Evolutionary conservation across 2,888 invertebrate genomes (phyloP), one percentile per base, ranked within the genome.

Genomic region (Xestia xanthographa): DNA sequence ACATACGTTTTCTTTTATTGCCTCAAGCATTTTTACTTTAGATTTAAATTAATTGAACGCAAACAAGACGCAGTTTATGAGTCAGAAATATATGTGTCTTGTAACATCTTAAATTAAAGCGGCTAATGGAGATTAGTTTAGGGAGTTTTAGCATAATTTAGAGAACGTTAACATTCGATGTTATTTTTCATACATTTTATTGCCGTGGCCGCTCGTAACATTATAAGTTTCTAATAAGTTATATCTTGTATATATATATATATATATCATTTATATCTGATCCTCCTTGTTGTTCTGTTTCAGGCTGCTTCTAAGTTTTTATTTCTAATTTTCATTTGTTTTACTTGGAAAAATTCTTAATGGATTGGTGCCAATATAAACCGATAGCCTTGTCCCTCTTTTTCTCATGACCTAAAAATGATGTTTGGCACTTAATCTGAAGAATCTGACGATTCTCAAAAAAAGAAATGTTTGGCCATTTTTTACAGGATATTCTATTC

Each of bases 31-130:
- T 95, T 93, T 93, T 92, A 94, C 93, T 94, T 92, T 87, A 92
- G 88, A 93, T 95, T 94, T 93, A 93, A 94, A 95, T 95, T 95
- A 95, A 95, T 95, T 94, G 92, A 95, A 92, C 91, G 92, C 94
- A 95, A 96, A 96, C 93, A 95, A 94, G 92, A 91, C 88, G 84
- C 89, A 81, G 89, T 93, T 95, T 94, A 95, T 91, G 93, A 91
- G 85, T 86, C 87, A 87, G 86, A 91, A 91, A 91, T 91, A 92
- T 92, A 91, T 91, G 88, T 85, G 87, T 88, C 90, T 91, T 90
- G 90, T 92, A 92, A 90, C 87, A 84, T 92, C 89, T 91, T 91
- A 91, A 92, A 92, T 92, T 91, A 92, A 91, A 90, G 84, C 84
- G 86, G 77, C 90, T 91, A 90, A 92, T 90, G 90, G 90, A 90